phyloP scores from a whole-genome alignment of 2,113 vertebrate genomes.

The Scopus umbretta region DNA sequence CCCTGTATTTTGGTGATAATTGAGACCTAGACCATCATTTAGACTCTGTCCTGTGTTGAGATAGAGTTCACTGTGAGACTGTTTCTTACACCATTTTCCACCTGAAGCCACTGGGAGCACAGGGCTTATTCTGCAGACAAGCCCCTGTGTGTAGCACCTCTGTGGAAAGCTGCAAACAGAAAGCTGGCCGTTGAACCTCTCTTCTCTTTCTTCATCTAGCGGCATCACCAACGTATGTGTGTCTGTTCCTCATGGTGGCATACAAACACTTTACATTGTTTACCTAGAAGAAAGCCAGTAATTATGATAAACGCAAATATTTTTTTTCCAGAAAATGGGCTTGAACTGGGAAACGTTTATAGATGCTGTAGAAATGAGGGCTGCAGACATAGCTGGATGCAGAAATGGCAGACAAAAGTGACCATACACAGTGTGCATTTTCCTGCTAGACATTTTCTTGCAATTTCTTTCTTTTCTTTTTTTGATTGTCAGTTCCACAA shows the following conservation, averaged over 20 bases:
- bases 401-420: background rate
- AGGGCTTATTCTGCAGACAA: background rate
- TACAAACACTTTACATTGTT: background rate
- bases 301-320: background rate
- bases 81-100: background rate
- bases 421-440: background rate
- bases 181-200: background rate
- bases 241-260: background rate
- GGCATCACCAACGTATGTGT: accelerated
- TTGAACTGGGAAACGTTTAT: background rate
- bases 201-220: background rate
- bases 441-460: background rate
- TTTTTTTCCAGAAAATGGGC: background rate
- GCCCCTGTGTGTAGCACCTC: background rate
- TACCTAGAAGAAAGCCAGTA: background rate
- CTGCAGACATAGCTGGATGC: background rate
- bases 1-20: background rate
- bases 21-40: background rate
- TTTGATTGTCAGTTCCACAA: background rate
- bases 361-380: background rate
- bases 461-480: background rate
- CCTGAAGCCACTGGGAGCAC: background rate
- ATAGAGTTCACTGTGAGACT: background rate
- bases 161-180: background rate
- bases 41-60: background rate